Conservation (phyloP, 2,888 invertebrate genomes). For the Pollenia labialis region DNA sequence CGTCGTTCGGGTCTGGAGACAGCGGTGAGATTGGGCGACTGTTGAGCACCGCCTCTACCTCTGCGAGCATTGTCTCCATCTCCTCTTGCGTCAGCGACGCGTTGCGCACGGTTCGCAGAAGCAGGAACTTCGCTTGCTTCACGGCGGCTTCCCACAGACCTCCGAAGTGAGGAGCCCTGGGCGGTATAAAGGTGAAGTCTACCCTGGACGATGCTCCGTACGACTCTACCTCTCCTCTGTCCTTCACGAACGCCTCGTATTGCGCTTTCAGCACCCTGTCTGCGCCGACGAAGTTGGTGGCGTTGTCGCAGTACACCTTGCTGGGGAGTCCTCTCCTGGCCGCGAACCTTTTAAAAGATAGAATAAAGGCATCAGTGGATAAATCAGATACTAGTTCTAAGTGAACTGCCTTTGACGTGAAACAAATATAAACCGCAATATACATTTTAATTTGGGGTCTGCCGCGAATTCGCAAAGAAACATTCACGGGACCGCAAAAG, state of each 20-base stretch:
- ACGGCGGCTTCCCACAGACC: constrained; percentile 49
- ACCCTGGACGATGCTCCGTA: constrained; percentile 36
- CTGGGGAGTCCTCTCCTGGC: constrained; percentile 49
- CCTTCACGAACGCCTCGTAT: not conserved
- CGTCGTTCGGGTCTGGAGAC: not conserved
- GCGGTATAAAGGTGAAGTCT: constrained; percentile 51
- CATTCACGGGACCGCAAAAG: not conserved
- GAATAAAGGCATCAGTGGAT: constrained; percentile 46
- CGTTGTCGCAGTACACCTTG: constrained; percentile 66
- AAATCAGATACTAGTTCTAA: not conserved
- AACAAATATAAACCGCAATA: not conserved
- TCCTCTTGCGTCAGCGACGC: constrained; percentile 61
- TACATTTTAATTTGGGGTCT: constrained; percentile 14
- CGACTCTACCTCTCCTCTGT: not conserved
- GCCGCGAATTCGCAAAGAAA: constrained; percentile 5
- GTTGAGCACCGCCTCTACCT: constrained; percentile 33
- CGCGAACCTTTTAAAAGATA: constrained; percentile 61
- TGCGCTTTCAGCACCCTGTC: constrained; percentile 9
- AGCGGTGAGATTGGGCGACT: constrained; percentile 14
- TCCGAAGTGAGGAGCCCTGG: constrained; percentile 44
- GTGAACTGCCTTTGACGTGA: not conserved
- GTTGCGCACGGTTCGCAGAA: constrained; percentile 44
- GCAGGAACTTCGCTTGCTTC: constrained; percentile 32
- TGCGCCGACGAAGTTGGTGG: constrained; percentile 65
- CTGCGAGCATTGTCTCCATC: constrained; percentile 59